Evolutionary conservation across 1,140 invertebrate genomes (phyloP).

Genomic region (Pygmarrhopalites habei): DNA sequence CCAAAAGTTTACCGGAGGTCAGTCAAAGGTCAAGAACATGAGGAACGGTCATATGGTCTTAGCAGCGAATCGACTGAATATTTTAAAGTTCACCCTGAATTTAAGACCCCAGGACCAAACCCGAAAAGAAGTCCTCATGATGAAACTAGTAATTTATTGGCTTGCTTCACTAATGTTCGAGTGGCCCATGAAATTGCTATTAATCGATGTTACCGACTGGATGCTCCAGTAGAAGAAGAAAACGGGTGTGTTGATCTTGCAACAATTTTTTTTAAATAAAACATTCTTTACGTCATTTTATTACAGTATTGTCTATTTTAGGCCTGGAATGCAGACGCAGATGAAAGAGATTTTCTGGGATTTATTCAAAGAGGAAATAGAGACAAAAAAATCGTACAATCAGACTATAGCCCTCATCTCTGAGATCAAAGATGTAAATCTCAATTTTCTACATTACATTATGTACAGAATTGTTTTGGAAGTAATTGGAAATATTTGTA

Average conservation of each 20-base stretch:
- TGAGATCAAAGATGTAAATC: too few relatives aligned
- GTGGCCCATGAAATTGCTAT: conserved; percentile 92
- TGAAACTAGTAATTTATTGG: conserved; percentile 80
- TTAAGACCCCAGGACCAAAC: not conserved
- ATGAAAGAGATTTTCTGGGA: too few relatives aligned
- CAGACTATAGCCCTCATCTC: too few relatives aligned
- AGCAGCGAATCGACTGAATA: not conserved
- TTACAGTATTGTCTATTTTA: too few relatives aligned
- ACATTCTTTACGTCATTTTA: too few relatives aligned
- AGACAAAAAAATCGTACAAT: too few relatives aligned
- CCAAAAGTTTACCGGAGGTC: not conserved
- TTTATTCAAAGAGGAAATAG: too few relatives aligned
- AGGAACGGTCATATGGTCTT: not conserved
- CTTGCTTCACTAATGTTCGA: conserved; percentile 84
- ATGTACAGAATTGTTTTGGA: too few relatives aligned
- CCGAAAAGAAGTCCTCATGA: conserved; percentile 42
- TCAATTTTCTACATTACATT: too few relatives aligned
- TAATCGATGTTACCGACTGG: conserved; percentile 79
- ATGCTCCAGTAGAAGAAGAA: conserved; percentile 67
- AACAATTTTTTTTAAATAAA: too few relatives aligned
- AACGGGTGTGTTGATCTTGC: too few relatives aligned
- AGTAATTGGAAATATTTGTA: not conserved
- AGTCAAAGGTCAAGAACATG: not conserved
- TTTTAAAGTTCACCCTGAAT: not conserved
- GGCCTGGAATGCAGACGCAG: too few relatives aligned